phyloP scores from a whole-genome alignment of 2,888 invertebrate species.

The Epistrophe eligans region DNA sequence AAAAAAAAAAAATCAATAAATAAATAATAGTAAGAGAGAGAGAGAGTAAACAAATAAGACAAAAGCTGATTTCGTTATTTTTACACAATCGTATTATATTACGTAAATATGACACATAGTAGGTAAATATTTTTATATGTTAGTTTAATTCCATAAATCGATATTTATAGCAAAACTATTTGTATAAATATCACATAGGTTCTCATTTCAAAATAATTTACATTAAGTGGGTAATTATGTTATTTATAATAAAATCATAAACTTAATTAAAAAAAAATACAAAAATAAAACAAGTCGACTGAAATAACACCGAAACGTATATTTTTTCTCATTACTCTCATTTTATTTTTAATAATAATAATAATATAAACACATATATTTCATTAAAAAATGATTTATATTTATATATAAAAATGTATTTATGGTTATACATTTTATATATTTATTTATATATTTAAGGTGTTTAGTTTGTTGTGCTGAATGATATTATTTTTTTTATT shows the following conservation, averaged over 20 bases:
- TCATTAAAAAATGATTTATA: constrained; percentile 24
- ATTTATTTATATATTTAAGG: constrained; percentile 32
- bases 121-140: constrained; percentile 12
- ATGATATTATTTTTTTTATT: constrained; percentile 14
- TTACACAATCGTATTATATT: constrained; percentile 61
- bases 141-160: constrained; percentile 47
- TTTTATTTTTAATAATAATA: constrained; percentile 23
- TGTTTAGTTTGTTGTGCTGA: constrained; percentile 66
- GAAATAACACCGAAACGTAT: constrained; percentile 56
- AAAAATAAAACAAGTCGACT: constrained; percentile 35
- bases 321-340: constrained; percentile 40
- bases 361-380: constrained; percentile 61
- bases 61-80: constrained; percentile 64
- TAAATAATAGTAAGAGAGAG: constrained; percentile 13
- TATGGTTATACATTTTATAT: not conserved
- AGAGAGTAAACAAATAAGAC: constrained; percentile 50
- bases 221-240: constrained; percentile 28
- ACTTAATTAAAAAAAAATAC: constrained; percentile 3
- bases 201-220: constrained; percentile 55
- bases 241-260: constrained; percentile 32
- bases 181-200: constrained; percentile 58
- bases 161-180: constrained; percentile 62
- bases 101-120: constrained; percentile 54
- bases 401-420: constrained; percentile 39
- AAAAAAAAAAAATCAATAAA: constrained; percentile 12